Evolutionary conservation across 2,113 vertebrate genomes (phyloP).

Genomic region (Calypte anna): DNA sequence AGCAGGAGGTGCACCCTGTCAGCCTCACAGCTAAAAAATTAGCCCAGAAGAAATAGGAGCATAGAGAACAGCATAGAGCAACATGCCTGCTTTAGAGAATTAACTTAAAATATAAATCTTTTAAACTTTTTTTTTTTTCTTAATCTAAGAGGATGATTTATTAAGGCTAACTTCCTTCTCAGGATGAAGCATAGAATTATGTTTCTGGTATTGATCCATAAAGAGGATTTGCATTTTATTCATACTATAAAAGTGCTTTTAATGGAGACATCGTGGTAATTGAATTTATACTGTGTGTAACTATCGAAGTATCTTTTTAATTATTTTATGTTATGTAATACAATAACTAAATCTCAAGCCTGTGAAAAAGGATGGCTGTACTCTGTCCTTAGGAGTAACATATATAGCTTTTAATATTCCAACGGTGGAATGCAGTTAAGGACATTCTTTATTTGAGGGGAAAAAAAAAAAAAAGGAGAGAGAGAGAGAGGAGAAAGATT

Average conservation of each 20-base stretch:
- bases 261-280: conserved; percentile 83
- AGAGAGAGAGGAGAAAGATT: conserved; percentile 73
- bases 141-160: conserved; percentile 72
- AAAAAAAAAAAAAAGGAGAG: neutral
- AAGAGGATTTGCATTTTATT: conserved; percentile 86
- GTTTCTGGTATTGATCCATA: conserved; percentile 82
- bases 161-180: conserved; percentile 76
- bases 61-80: neutral
- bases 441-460: conserved; percentile 74
- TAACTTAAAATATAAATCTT: conserved; percentile 48
- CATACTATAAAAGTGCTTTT: conserved; percentile 83
- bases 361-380: conserved; percentile 70
- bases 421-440: conserved; percentile 74
- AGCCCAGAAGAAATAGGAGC: conserved; percentile 18
- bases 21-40: conserved; percentile 2
- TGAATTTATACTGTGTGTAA: conserved; percentile 84
- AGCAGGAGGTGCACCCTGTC: neutral
- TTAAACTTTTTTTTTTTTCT: conserved; percentile 37
- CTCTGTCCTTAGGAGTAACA: conserved; percentile 73
- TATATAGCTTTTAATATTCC: conserved; percentile 80
- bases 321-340: conserved; percentile 82
- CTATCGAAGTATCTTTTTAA: conserved; percentile 80
- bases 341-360: conserved; percentile 79
- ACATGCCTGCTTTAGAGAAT: conserved; percentile 32
- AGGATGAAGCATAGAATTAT: conserved; percentile 79